A percentile compares a stretch with the other conserved stretches of the same genome.
phyloP scores from a whole-genome alignment of 1,140 invertebrate genomes.

The Nixonia krombeini region DNA sequence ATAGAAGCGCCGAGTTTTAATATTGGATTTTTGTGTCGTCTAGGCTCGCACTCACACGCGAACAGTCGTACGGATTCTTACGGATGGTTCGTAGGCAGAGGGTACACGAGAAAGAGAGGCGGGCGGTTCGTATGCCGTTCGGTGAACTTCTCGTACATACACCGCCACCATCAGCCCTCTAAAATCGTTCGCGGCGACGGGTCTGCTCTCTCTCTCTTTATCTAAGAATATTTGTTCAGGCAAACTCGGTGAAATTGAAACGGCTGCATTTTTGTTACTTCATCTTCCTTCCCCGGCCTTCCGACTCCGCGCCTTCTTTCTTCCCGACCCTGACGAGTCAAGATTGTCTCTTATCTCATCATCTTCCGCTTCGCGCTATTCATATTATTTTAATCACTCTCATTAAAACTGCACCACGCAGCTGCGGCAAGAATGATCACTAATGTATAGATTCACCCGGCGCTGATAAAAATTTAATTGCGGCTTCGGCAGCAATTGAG shows the following conservation, averaged over 20 bases:
- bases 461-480: too few species aligned
- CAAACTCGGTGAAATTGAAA: constrained; percentile 52
- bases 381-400: constrained; percentile 7
- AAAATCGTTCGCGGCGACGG: constrained; percentile 34
- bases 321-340: constrained; percentile 18
- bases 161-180: constrained; percentile 37
- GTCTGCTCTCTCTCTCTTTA: constrained; percentile 45
- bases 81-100: constrained; percentile 3
- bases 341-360: constrained; percentile 14
- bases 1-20: constrained; percentile 40
- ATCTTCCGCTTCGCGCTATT: constrained; percentile 3
- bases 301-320: constrained; percentile 11
- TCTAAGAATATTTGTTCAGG: constrained; percentile 56
- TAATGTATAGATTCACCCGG: too few species aligned
- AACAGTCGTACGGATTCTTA: constrained; percentile 2
- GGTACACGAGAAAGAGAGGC: neutral
- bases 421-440: neutral
- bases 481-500: too few species aligned
- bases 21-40: constrained; percentile 52
- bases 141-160: constrained; percentile 19
- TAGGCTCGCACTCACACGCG: constrained; percentile 26
- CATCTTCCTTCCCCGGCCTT: constrained; percentile 12
- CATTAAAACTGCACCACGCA: neutral
- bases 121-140: constrained; percentile 12
- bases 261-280: constrained; percentile 44